Evolutionary conservation across 2,113 vertebrate genomes (phyloP).

Genomic region (Coptodon rendalli): DNA sequence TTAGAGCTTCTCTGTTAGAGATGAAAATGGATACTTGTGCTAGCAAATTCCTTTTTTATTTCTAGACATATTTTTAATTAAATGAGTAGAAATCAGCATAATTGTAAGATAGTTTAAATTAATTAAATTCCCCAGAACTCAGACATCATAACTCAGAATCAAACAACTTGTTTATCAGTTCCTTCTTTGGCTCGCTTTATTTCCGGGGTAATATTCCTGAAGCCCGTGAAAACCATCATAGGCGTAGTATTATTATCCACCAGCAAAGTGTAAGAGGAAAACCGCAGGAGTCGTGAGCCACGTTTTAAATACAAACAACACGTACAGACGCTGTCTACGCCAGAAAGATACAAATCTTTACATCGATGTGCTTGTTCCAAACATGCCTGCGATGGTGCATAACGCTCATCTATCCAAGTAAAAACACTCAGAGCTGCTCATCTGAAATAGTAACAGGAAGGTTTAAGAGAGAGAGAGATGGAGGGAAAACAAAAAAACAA

Average conservation of each 20-base stretch:
- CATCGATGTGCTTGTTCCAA: constrained; percentile 33
- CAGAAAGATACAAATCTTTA: constrained; percentile 14
- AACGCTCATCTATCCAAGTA: constrained; percentile 1
- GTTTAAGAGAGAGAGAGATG: neutral
- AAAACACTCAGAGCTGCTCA: constrained; percentile 19
- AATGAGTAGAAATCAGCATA: neutral
- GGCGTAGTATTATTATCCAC: constrained; percentile 35
- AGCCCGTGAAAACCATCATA: constrained; percentile 25
- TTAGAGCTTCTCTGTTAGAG: neutral
- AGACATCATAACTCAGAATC: neutral
- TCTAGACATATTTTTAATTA: neutral
- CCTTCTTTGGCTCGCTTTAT: constrained; percentile 37
- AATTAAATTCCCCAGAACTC: neutral
- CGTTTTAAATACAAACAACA: constrained; percentile 69
- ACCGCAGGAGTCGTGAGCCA: constrained; percentile 57
- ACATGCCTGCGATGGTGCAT: constrained; percentile 1
- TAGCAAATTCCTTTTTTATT: neutral
- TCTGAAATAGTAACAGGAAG: constrained; percentile 28
- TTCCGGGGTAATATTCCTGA: constrained; percentile 27
- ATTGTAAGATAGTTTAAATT: neutral
- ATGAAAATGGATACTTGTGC: neutral
- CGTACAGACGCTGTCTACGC: constrained; percentile 41
- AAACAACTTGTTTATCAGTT: constrained; percentile 35
- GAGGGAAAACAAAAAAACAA: neutral
- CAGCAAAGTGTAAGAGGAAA: constrained; percentile 60